phyloP scores from a whole-genome alignment of 2,797 vertebrate species.

The Sebastes steindachneri region DNA sequence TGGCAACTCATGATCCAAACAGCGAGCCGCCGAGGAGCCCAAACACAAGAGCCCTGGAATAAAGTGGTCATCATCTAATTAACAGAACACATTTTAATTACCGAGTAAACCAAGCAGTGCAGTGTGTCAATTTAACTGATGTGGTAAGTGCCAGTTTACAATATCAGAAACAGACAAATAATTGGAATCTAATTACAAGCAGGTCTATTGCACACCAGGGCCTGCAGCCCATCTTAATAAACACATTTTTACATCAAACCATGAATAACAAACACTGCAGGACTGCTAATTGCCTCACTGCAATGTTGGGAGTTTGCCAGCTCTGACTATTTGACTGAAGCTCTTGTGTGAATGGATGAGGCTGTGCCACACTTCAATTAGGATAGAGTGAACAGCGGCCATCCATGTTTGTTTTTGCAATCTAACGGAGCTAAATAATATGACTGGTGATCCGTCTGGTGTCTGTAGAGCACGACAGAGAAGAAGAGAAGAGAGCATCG shows the following conservation, averaged over 20 bases:
- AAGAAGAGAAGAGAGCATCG: not conserved
- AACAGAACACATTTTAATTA: constrained; percentile 99
- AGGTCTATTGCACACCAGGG: constrained; percentile 98
- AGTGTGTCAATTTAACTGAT: constrained; percentile 99
- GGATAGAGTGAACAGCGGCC: constrained; percentile 94
- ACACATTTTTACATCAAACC: constrained; percentile 99
- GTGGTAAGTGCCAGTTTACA: constrained; percentile 99
- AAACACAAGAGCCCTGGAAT: constrained; percentile 99
- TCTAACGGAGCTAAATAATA: constrained; percentile 91
- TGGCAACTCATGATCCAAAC: constrained; percentile 99
- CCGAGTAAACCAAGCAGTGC: constrained; percentile 99
- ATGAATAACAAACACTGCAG: constrained; percentile 98
- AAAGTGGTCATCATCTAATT: constrained; percentile 99
- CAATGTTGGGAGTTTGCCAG: constrained; percentile 98
- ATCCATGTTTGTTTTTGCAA: constrained; percentile 90
- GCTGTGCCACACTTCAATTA: constrained; percentile 93
- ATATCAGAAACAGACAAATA: constrained; percentile 99
- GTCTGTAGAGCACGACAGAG: not conserved
- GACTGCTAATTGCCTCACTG: constrained; percentile 97
- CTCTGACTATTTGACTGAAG: constrained; percentile 94
- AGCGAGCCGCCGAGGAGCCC: constrained; percentile 89
- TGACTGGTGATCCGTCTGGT: constrained; percentile 87
- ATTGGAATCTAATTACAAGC: constrained; percentile 99
- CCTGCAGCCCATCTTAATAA: constrained; percentile 99
- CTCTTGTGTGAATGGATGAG: constrained; percentile 94